Base-by-base conservation (phyloP, 2,113 vertebrate species). In the Progne subis region DNA sequence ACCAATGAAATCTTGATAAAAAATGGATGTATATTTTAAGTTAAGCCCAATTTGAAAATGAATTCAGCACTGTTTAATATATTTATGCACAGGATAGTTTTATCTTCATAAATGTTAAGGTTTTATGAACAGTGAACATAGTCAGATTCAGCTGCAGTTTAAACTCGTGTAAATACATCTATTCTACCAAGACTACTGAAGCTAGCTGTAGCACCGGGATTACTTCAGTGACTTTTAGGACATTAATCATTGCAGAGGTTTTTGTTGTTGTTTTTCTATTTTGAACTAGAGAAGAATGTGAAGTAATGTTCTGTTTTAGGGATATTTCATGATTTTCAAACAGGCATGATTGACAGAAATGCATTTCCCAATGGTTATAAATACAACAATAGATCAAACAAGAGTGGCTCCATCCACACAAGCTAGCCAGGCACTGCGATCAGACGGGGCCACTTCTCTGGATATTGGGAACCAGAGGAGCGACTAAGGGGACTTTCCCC, bases 11-110 rank as follows among this genome's bases (percentile, higher is more conserved):
- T 88, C 55, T 78, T 86, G 37, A 59, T 86, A 80, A 43, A 92
- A 83, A 96, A 82, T 78, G 20, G 34, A 91, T 91, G 18, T 72
- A 56, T 85, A 50, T 13, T 94, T 91, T 69, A 94, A 50, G 61
- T 61, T 72, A 95, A 96, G 80, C 20, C 26, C 14, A 92, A 20
- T 70, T 31, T 93, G 55, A 95, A 95, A 92, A 89, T 57, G 29
- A 34, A 60, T 46, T 75, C 18, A 52, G 47, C 60, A 91, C 57
- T 77, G n/a, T 90, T 93, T 94, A 52, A 47, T 44, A 32, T 34
- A 37, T 78, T 92, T 88, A 49, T 69, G 25, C 25, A 69, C 50
- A 25, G 8, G 41, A 60, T 76, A 69, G 6, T 81, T 94, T 86
- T 61, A 34, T 55, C 41, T 88, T 94, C 65, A 44, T 86, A 53